Evolutionary conservation across 1,140 invertebrate genomes (phyloP), one percentile per base, ranked within the genome.

Genomic region (Goniozus legneri): DNA sequence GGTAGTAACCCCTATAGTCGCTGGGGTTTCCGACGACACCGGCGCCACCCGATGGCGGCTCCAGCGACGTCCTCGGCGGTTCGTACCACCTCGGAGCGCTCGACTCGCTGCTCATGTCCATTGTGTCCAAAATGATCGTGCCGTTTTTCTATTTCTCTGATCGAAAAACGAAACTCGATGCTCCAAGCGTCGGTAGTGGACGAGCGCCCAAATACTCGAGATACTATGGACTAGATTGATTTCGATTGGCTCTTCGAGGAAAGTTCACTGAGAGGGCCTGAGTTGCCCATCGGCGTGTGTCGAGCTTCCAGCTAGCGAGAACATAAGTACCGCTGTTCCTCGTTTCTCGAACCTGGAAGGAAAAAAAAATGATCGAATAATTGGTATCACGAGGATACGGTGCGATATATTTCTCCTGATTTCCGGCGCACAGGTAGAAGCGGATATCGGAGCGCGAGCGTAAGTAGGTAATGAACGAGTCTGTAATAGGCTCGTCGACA

Each of bases 101-200:
- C 52, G 71, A 75, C 62, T 74, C 73, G 65, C 74, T 76, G 63
- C 71, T 75, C 74, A 75, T 76, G 64, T 76, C 74, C 74, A 76
- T 75, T 60, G 54, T 70, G 62, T 60, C 61, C 54, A 58, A 58
- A 65, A 65, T 66, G 58, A 64, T 64, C 56, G 42, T 44, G 42
- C 39, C 42, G 2, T 36, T 34, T 43, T 41, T 6, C 10, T 27
- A 27, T 6, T 10, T 27, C 24, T 27, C 24, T 27, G 10, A 10
- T 27, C 24, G 24, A 27, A 27, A 27, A 27, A 4, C 24, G 4
- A 4, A 27, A 10, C 24, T 27, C 24, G 4, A 4, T 27, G 4
- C 24, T 27, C 24, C 10, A 6, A 6, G 4, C 10, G 4, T 27
- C 24, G 4, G 24, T 27, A 27, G 34, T 20, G 13, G 47, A 43